Evolutionary conservation across 2,888 invertebrate species (phyloP).

Genomic region (Fragum sueziense): DNA sequence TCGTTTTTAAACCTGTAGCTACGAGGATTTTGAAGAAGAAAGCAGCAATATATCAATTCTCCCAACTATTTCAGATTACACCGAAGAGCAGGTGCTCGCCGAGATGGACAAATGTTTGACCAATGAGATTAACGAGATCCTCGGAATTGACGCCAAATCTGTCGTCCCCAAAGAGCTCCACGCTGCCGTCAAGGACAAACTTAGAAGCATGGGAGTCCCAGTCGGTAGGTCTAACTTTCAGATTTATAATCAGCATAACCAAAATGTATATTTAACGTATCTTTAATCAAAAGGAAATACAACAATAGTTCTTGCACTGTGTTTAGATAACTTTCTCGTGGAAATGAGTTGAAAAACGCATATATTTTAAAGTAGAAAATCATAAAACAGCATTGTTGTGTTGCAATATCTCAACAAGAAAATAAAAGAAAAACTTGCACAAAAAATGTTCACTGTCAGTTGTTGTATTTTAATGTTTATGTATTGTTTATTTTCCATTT

Average conservation of each 20-base stretch:
- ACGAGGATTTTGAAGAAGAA: too few relatives aligned
- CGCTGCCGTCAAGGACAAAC: constrained; percentile 37
- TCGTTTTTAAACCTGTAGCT: too few relatives aligned
- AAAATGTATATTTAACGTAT: too few relatives aligned
- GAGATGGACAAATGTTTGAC: constrained; percentile 52
- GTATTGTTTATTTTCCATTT: constrained; percentile 7
- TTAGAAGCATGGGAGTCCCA: constrained; percentile 47
- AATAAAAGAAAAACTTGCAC: too few relatives aligned
- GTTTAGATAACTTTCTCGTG: too few relatives aligned
- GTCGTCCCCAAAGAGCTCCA: constrained; percentile 40
- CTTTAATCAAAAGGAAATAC: too few relatives aligned
- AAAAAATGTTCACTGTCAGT: too few relatives aligned
- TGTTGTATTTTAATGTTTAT: background rate
- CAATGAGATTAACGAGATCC: constrained; percentile 41
- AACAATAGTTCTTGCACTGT: too few relatives aligned
- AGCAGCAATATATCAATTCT: background rate
- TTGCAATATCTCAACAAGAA: too few relatives aligned
- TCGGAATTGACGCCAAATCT: constrained; percentile 46
- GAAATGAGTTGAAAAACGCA: background rate
- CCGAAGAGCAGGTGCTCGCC: constrained; percentile 42
- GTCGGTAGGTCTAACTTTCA: constrained; percentile 56
- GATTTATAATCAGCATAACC: too few relatives aligned
- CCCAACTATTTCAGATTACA: constrained; percentile 31
- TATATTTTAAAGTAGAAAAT: background rate
- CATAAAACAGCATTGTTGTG: too few relatives aligned